Evolutionary conservation across 2,888 invertebrate species (phyloP).

Genomic region (Eupithecia pulchellata): DNA sequence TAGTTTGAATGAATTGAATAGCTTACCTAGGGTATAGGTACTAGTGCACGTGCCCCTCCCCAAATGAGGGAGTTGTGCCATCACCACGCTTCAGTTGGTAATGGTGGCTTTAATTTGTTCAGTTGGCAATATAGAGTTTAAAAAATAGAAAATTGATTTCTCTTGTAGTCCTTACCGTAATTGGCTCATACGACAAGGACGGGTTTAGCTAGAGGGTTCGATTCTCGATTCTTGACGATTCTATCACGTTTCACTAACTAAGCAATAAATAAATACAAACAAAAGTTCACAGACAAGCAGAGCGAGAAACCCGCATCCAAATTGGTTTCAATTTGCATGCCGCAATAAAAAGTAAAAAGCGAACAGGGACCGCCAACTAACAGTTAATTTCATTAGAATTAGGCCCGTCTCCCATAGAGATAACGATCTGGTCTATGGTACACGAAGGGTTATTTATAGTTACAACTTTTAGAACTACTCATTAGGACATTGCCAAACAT

Average conservation of each 20-base stretch:
- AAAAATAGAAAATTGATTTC: no score
- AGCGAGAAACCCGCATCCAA: constrained; percentile 18
- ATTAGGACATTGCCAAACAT: not conserved
- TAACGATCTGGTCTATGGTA: not conserved
- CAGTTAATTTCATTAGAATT: constrained; percentile 39
- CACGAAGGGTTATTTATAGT: not conserved
- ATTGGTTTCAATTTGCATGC: constrained; percentile 30
- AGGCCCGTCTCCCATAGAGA: constrained; percentile 19
- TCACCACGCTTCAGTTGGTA: no score
- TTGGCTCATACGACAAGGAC: not conserved
- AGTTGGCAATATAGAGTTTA: not conserved
- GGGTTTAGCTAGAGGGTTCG: not conserved
- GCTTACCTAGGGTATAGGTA: not conserved
- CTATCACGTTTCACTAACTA: not conserved
- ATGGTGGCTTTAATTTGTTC: no score
- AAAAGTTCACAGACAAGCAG: not conserved
- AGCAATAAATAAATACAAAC: constrained; percentile 15
- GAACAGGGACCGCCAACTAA: constrained; percentile 27
- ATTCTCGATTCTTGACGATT: not conserved
- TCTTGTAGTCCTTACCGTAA: not conserved
- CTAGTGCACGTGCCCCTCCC: no score
- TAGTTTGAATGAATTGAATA: not conserved
- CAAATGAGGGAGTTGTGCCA: no score
- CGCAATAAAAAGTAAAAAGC: constrained; percentile 22
- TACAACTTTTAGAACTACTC: not conserved